phyloP scores from a whole-genome alignment of 2,797 vertebrate genomes.

The Danio jaintianensis region DNA sequence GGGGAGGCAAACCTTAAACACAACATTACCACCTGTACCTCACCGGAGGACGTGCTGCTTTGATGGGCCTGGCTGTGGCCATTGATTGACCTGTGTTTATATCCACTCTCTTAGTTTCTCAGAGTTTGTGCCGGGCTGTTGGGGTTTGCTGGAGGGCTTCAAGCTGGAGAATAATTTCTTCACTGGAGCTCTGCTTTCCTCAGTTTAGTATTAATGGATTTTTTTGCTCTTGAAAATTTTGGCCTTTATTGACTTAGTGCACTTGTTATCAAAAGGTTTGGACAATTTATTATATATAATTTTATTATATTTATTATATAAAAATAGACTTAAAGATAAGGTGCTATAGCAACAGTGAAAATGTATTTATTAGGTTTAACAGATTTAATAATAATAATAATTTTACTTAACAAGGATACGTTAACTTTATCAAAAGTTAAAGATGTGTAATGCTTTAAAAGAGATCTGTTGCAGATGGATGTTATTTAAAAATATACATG shows the following conservation, averaged over 20 bases:
- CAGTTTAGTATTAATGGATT: not conserved
- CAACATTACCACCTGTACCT: slow-evolving; percentile 68
- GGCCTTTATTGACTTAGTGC: not conserved
- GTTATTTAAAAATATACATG: no score
- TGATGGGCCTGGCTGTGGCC: slow-evolving; percentile 59
- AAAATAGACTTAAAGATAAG: no score
- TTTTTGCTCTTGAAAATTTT: not conserved
- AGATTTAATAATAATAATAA: no score
- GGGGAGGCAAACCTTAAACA: slow-evolving; percentile 71
- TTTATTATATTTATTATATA: no score
- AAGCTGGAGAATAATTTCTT: slow-evolving; percentile 65
- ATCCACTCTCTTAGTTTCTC: slow-evolving; percentile 54
- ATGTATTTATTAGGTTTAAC: no score
- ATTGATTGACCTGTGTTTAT: slow-evolving; percentile 66
- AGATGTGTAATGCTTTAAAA: not conserved
- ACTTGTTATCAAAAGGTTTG: no score
- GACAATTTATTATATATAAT: no score
- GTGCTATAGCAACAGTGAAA: no score
- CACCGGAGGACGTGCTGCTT: slow-evolving; percentile 61
- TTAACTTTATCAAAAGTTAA: not conserved
- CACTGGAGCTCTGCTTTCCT: slow-evolving; percentile 55
- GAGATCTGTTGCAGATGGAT: not conserved
- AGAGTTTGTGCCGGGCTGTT: slow-evolving; percentile 52
- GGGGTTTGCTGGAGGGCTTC: slow-evolving; percentile 54
- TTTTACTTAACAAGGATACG: not conserved